A percentile compares a stretch with the other conserved stretches of the same genome.
phyloP scores from a whole-genome alignment of 2,888 invertebrate genomes.

The Conus canariensis region DNA sequence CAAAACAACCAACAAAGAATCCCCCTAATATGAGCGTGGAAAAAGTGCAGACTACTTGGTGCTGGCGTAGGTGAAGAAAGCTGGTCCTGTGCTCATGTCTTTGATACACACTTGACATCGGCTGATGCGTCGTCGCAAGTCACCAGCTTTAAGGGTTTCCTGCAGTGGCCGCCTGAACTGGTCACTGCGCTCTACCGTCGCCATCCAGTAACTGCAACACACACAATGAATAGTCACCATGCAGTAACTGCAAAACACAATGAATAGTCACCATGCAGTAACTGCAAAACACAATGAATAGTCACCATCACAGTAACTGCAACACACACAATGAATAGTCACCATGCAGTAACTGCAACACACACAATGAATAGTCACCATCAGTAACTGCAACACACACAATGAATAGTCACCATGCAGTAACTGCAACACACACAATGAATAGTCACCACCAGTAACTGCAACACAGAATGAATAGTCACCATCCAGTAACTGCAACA shows the following conservation, averaged over 20 bases:
- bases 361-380: no score
- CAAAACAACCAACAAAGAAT: not conserved
- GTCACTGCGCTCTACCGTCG: constrained; percentile 90
- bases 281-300: no score
- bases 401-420: constrained; percentile 90
- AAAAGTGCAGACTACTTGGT: constrained; percentile 19
- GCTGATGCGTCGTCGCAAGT: constrained; percentile 85
- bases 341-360: no score
- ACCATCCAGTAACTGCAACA: no score
- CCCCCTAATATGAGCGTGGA: not conserved
- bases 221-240: not conserved
- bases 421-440: constrained; percentile 84
- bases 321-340: not conserved
- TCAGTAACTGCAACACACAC: no score
- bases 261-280: no score
- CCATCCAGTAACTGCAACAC: constrained; percentile 93
- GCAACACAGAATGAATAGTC: no score
- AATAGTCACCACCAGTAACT: no score
- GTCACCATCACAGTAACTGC: constrained; percentile 98
- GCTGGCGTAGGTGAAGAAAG: constrained; percentile 45
- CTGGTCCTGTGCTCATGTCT: constrained; percentile 45
- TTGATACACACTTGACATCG: constrained; percentile 80
- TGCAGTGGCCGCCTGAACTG: constrained; percentile 89
- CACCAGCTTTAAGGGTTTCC: constrained; percentile 95
- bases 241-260: no score